Conservation (phyloP, 2,888 invertebrate species). For the Rhagophthalmus giganteus region DNA sequence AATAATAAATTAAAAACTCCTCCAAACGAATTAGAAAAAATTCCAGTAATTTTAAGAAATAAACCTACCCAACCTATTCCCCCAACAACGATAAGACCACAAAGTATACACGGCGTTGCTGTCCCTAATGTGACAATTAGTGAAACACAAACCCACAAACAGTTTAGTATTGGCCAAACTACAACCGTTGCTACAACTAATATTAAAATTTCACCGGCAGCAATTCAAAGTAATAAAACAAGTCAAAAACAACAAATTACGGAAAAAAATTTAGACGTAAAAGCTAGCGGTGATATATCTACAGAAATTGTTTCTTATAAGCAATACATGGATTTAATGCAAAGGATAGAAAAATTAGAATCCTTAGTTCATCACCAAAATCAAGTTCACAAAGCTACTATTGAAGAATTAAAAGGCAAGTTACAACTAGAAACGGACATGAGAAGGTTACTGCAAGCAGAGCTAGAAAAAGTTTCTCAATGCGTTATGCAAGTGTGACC, state of each 20-base stretch:
- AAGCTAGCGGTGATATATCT: slow-evolving; percentile 8
- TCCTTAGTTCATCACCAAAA: slow-evolving; percentile 63
- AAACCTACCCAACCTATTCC: slow-evolving; percentile 34
- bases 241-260: slow-evolving; percentile 25
- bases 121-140: slow-evolving; percentile 26
- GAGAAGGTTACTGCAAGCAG: slow-evolving; percentile 65
- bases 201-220: slow-evolving; percentile 12
- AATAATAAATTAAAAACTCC: slow-evolving; percentile 41
- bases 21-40: slow-evolving; percentile 45
- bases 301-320: slow-evolving; percentile 37
- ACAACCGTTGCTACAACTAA: slow-evolving; percentile 6
- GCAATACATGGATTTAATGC: slow-evolving; percentile 50
- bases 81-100: slow-evolving; percentile 33
- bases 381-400: slow-evolving; percentile 61
- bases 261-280: slow-evolving; percentile 19
- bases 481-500: slow-evolving; percentile 68
- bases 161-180: slow-evolving; percentile 5
- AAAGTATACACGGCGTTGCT: slow-evolving; percentile 36
- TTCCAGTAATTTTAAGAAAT: slow-evolving; percentile 33
- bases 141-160: slow-evolving; percentile 11
- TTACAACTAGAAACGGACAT: slow-evolving; percentile 67
- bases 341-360: slow-evolving; percentile 62
- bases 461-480: slow-evolving; percentile 70
- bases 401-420: slow-evolving; percentile 66
- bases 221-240: slow-evolving; percentile 15